A percentile compares a stretch with the other conserved stretches of the same genome.
Conservation (phyloP, 2,888 invertebrate genomes). For the Arge pagana region DNA sequence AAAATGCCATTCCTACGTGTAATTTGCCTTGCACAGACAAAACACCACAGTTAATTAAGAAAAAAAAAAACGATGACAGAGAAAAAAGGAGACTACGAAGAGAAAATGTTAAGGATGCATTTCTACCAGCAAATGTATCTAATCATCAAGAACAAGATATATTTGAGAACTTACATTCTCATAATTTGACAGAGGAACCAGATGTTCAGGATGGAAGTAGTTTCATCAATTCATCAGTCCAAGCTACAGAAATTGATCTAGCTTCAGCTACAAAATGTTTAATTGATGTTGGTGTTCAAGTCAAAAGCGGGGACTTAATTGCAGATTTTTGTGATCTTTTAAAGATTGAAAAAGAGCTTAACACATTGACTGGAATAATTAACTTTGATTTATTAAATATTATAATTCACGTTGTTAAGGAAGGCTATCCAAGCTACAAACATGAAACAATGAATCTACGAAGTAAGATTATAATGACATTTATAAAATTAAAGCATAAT, state of each 20-base stretch:
- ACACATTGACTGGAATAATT: background rate
- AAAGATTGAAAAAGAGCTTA: constrained; percentile 9
- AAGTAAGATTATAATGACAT: constrained; percentile 15
- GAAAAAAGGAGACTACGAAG: background rate
- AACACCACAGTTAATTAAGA: background rate
- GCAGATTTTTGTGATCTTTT: constrained; percentile 9
- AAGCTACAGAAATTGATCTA: background rate
- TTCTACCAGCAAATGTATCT: background rate
- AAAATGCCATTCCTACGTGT: background rate
- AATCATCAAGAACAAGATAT: background rate
- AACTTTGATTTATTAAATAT: background rate
- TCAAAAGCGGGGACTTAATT: constrained; percentile 25
- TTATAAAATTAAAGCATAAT: constrained; percentile 12
- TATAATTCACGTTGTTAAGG: background rate
- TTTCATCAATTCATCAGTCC: too few species aligned
- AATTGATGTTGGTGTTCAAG: constrained; percentile 1
- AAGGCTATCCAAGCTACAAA: background rate
- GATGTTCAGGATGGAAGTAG: background rate
- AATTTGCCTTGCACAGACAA: background rate
- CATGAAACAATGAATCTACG: constrained; percentile 12
- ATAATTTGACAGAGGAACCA: background rate
- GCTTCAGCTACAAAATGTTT: background rate
- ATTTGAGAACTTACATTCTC: background rate
- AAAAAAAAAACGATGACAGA: background rate
- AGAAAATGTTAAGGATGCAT: too few species aligned